A percentile compares a stretch with the other conserved stretches of the same genome.
phyloP scores from a whole-genome alignment of 1,140 invertebrate species.

The Belonocnema kinseyi region DNA sequence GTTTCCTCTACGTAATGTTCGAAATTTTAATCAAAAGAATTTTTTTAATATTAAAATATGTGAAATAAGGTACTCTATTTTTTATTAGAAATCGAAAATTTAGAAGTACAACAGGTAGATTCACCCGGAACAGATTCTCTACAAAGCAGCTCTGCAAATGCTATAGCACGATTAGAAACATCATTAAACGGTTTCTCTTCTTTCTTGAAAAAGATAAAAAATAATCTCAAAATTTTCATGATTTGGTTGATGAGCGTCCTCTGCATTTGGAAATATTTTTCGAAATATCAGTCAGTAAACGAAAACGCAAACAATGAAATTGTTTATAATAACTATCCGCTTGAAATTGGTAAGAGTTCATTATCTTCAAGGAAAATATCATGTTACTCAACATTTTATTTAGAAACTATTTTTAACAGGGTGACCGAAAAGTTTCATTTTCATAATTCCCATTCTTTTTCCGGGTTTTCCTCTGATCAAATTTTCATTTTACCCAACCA shows the following conservation, averaged over 20 bases:
- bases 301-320: neutral
- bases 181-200: neutral
- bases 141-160: neutral
- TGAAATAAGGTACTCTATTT: neutral
- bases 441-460: no score
- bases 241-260: neutral
- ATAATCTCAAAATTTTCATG: neutral
- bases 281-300: neutral
- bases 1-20: no score
- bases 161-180: neutral
- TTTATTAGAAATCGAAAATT: neutral
- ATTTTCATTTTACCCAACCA: no score
- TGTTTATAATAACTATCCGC: neutral
- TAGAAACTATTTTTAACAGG: neutral
- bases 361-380: neutral
- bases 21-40: no score
- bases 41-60: no score
- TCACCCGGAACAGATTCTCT: neutral
- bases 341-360: neutral
- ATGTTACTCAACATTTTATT: neutral
- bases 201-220: neutral
- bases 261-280: conserved; percentile 6
- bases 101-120: neutral
- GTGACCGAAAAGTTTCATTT: no score
- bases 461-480: no score